Percentiles rank a stretch among this genome's conserved stretches.
Evolutionary conservation across 2,113 vertebrate species (phyloP).

Genomic region (Pionites leucogaster): DNA sequence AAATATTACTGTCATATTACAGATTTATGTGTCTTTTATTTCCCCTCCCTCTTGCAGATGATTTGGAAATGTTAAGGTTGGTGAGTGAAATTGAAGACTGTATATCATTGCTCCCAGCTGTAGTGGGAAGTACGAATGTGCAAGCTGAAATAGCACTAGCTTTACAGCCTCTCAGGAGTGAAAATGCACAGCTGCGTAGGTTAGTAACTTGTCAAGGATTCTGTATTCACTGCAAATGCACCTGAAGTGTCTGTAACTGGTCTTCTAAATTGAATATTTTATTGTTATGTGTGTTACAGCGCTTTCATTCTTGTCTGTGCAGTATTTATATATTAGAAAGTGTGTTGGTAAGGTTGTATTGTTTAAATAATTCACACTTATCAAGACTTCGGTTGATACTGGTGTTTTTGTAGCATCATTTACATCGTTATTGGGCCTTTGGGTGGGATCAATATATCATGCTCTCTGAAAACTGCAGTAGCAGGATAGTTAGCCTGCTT

Average conservation of each 20-base stretch:
- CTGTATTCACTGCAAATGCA: accelerated
- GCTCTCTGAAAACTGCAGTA: not conserved
- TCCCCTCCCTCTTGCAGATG: conserved; percentile 49
- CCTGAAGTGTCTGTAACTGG: not conserved
- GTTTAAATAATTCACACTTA: not conserved
- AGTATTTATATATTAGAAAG: not conserved
- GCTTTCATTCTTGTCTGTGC: not conserved
- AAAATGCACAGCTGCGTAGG: conserved; percentile 86
- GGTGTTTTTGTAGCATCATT: not conserved
- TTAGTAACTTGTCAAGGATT: not conserved
- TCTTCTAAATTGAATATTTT: not conserved
- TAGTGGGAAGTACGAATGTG: conserved; percentile 50
- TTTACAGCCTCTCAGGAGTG: conserved; percentile 79
- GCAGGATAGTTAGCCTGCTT: not conserved
- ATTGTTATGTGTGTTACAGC: not conserved
- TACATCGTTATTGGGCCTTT: not conserved
- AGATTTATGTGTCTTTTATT: not conserved
- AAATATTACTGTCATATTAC: not conserved
- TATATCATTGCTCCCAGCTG: conserved; percentile 72
- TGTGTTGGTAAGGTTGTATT: not conserved
- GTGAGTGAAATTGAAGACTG: conserved; percentile 80
- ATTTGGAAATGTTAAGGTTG: conserved; percentile 79
- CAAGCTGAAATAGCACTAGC: conserved; percentile 81
- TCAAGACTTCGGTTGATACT: not conserved
- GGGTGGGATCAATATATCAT: not conserved